phyloP scores from a whole-genome alignment of 2,888 invertebrate genomes.

The Hypsopygia costalis region DNA sequence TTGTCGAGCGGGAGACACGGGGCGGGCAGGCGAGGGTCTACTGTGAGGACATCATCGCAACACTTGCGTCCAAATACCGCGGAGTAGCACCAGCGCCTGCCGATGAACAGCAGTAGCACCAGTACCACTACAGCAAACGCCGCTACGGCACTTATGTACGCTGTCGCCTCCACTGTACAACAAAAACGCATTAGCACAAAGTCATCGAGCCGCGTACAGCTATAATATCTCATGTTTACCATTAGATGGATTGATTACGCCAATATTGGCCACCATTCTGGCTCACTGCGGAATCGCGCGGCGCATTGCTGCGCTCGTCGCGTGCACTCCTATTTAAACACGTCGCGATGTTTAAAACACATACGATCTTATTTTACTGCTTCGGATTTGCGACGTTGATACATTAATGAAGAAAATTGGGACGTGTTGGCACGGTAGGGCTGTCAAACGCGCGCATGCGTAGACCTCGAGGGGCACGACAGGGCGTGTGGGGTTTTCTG shows the following conservation, averaged over 20 bases:
- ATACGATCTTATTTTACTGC: slow-evolving; percentile 1
- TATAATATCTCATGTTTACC: slow-evolving; percentile 48
- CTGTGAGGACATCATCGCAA: slow-evolving; percentile 66
- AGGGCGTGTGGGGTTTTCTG: slow-evolving; percentile 58
- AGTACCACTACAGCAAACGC: slow-evolving; percentile 91
- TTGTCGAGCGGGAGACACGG: slow-evolving; percentile 57
- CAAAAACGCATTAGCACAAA: slow-evolving; percentile 5
- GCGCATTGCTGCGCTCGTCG: slow-evolving; percentile 33
- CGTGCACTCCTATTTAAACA: slow-evolving; percentile 2
- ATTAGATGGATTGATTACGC: slow-evolving; percentile 62
- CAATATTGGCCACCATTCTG: slow-evolving; percentile 71
- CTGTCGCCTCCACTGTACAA: slow-evolving; percentile 89
- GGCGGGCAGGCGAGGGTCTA: slow-evolving; percentile 60
- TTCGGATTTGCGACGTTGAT: slow-evolving; percentile 34
- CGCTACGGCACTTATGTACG: slow-evolving; percentile 92
- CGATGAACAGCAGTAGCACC: slow-evolving; percentile 92
- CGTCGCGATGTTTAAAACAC: slow-evolving; percentile 3
- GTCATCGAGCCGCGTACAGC: not conserved
- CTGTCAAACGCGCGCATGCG: slow-evolving; percentile 68
- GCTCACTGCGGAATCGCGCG: slow-evolving; percentile 32
- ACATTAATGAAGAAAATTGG: slow-evolving; percentile 41
- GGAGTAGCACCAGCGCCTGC: slow-evolving; percentile 83
- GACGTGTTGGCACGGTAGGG: slow-evolving; percentile 58
- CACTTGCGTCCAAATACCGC: slow-evolving; percentile 59
- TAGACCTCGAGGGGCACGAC: slow-evolving; percentile 54